Evolutionary conservation across 2,888 invertebrate genomes (phyloP).

Genomic region (Leptarthrus brevirostris): DNA sequence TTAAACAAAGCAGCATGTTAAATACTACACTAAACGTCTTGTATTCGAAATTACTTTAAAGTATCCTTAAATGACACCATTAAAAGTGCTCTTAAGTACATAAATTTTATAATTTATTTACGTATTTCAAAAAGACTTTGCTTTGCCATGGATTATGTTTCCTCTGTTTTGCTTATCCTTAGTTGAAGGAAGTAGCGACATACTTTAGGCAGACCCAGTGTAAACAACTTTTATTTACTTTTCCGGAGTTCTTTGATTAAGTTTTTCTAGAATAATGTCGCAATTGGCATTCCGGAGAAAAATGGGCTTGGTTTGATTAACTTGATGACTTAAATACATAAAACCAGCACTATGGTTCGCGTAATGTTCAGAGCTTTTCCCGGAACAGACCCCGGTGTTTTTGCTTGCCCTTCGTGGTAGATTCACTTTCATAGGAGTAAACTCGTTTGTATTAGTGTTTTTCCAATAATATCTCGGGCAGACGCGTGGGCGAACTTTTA

Average conservation of each 20-base stretch:
- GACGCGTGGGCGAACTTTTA: slow-evolving; percentile 21
- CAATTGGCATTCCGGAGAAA: slow-evolving; percentile 21
- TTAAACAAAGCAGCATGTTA: too few relatives aligned
- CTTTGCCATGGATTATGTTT: too few relatives aligned
- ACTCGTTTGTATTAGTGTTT: background rate
- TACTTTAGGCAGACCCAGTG: background rate
- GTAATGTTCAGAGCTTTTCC: background rate
- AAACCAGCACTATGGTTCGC: background rate
- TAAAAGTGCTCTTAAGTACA: too few relatives aligned
- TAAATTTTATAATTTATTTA: too few relatives aligned
- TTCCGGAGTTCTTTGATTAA: slow-evolving; percentile 22
- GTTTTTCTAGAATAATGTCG: slow-evolving; percentile 16
- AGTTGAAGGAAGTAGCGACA: too few relatives aligned
- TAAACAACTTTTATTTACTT: slow-evolving; percentile 40
- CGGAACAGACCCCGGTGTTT: background rate
- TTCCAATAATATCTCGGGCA: background rate
- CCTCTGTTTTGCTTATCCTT: too few relatives aligned
- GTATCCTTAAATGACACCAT: too few relatives aligned
- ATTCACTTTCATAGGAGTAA: background rate
- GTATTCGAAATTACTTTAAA: too few relatives aligned
- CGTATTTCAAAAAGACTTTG: too few relatives aligned
- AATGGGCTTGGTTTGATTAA: slow-evolving; percentile 16
- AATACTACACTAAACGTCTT: too few relatives aligned
- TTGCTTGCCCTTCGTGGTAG: background rate
- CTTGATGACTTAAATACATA: slow-evolving; percentile 27